phyloP scores from a whole-genome alignment of 2,113 vertebrate genomes.

The Fregetta grallaria region DNA sequence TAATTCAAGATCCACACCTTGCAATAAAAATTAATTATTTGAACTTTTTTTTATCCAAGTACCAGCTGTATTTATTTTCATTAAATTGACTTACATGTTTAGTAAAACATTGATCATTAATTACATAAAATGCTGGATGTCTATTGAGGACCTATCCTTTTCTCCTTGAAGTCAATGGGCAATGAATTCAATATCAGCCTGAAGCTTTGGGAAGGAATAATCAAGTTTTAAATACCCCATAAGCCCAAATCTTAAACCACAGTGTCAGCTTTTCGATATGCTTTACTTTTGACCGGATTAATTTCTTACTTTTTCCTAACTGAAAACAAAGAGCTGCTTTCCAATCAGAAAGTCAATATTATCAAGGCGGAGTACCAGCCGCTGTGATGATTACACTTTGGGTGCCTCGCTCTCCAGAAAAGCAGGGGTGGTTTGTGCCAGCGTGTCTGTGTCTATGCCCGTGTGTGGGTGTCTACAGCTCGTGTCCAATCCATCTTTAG shows the following conservation, averaged over 20 bases:
- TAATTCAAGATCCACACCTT: background rate
- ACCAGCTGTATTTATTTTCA: background rate
- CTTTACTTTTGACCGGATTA: background rate
- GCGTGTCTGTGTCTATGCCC: background rate
- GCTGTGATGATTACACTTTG: background rate
- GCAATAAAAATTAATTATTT: background rate
- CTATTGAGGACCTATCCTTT: background rate
- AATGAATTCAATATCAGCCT: background rate
- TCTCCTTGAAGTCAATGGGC: background rate
- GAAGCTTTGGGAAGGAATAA: background rate
- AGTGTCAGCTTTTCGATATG: background rate
- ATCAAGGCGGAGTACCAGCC: background rate
- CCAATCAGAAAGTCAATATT: background rate
- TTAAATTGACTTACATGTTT: background rate
- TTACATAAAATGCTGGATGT: background rate
- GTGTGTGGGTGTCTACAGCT: too few relatives aligned
- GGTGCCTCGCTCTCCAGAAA: background rate
- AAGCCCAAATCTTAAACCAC: background rate
- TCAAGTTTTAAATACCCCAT: background rate
- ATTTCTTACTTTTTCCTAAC: background rate
- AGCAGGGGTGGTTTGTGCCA: background rate
- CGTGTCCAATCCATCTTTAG: background rate
- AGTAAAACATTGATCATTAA: background rate
- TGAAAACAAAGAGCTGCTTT: background rate
- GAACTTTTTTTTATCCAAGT: background rate